Base-by-base conservation (phyloP, 2,888 invertebrate species). In the Rhabditoides inermis region DNA sequence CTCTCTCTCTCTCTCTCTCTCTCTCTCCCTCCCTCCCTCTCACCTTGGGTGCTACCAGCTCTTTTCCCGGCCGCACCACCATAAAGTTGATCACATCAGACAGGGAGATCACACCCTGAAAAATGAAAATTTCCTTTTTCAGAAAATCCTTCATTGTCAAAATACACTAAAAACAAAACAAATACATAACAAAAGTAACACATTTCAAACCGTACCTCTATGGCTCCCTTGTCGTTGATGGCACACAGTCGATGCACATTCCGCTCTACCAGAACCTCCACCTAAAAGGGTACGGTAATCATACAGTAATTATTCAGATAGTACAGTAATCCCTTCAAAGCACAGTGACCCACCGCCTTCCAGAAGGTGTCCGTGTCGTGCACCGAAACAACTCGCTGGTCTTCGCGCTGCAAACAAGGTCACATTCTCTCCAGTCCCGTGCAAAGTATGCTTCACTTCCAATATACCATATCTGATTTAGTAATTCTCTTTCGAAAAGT, bases 41-140 rank as follows among this genome's bases (percentile, higher is more conserved):
- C n/a, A n/a, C n/a, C n/a, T n/a, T n/a, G n/a, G 45, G 37, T 25
- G 58, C 49, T 20, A 56, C 45, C 35, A 65, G 37, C 22, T 57
- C 49, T 4, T 42, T 53, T 27, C 63, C 68, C 2, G 65, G 68
- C 25, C 54, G 49, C 2, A 68, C 65, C 7, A 65, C 65, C 58
- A 68, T 60, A 46, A 61, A 62, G 50, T 65, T 65, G 51, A 68
- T 62, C 32, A 68, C 63, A 48, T 68, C 68, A 25, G 65, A 63
- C 20, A 68, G 50, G 0, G 68, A 68, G 45, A 68, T 65, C 27
- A 68, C 55, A 37, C 68, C 68, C 61, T 62, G 40, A 44, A 48
- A 26, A 4, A 30, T 44, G 18, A 5, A 20, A 45, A n/a, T n/a
- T n/a, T n/a, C 32, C 7, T 15, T 32, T 32, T 32, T 10, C 32